phyloP scores from a whole-genome alignment of 2,113 vertebrate species.

The Pollimyrus isidori region DNA sequence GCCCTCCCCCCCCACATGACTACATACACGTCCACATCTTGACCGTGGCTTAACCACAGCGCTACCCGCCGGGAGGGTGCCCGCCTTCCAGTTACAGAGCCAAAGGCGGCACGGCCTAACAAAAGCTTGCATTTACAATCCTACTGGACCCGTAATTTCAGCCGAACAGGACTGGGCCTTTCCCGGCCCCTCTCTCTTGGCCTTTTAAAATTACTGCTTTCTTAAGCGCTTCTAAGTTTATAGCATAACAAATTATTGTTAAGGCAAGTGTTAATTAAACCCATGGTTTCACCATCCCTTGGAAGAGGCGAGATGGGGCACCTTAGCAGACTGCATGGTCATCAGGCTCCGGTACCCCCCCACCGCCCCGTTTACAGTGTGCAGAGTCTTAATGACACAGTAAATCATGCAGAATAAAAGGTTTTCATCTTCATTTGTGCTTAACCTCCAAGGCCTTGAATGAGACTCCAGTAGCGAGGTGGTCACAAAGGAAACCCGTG shows the following conservation, averaged over 20 bases:
- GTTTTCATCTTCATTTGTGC: not conserved
- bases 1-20: not conserved
- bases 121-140: not conserved
- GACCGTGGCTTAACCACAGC: not conserved
- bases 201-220: not conserved
- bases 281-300: not conserved
- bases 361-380: not conserved
- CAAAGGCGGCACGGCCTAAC: not conserved
- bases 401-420: not conserved
- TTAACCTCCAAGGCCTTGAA: slow-evolving; percentile 1
- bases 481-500: not conserved
- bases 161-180: not conserved
- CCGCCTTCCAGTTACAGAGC: not conserved
- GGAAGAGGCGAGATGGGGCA: not conserved
- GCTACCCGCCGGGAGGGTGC: not conserved
- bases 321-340: not conserved
- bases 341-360: not conserved
- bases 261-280: not conserved
- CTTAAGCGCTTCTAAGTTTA: not conserved
- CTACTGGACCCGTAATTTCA: not conserved
- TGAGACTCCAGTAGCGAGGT: not conserved
- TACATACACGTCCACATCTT: not conserved
- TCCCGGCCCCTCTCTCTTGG: not conserved
- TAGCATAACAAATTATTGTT: not conserved
- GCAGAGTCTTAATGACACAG: not conserved